phyloP scores from a whole-genome alignment of 2,888 invertebrate genomes.

The Achlya flavicornis region DNA sequence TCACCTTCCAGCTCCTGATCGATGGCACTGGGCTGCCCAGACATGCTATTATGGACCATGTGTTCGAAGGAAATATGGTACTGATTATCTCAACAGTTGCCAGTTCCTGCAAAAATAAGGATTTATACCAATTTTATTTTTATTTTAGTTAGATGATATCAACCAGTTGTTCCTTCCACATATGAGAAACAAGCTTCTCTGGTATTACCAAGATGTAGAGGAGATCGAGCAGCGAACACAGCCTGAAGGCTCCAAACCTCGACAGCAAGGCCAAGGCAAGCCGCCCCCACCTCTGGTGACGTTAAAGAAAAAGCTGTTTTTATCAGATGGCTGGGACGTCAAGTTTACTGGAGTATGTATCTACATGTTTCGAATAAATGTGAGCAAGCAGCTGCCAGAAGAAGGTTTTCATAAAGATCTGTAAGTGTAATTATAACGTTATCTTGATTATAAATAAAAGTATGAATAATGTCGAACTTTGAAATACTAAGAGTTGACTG shows the following conservation, averaged over 20 bases:
- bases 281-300: slow-evolving; percentile 72
- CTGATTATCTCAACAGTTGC: not conserved
- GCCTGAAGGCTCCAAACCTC: slow-evolving; percentile 71
- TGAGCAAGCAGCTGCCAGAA: slow-evolving; percentile 93
- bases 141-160: slow-evolving; percentile 90
- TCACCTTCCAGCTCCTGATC: slow-evolving; percentile 93
- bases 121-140: not conserved
- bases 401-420: slow-evolving; percentile 96
- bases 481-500: no score
- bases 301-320: slow-evolving; percentile 90
- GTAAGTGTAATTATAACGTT: slow-evolving; percentile 65
- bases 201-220: slow-evolving; percentile 95
- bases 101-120: slow-evolving; percentile 9
- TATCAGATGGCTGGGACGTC: slow-evolving; percentile 93
- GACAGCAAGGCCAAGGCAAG: slow-evolving; percentile 76
- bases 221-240: slow-evolving; percentile 85
- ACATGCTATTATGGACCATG: slow-evolving; percentile 95
- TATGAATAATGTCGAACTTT: no score
- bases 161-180: slow-evolving; percentile 93
- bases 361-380: slow-evolving; percentile 93
- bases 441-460: slow-evolving; percentile 1
- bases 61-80: slow-evolving; percentile 95
- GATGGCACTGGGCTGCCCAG: slow-evolving; percentile 92
- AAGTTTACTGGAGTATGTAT: slow-evolving; percentile 92
- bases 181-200: slow-evolving; percentile 92